Percentiles rank a stretch among this genome's conserved stretches.
Conservation (phyloP, 2,113 vertebrate genomes). For the Gasterosteus nipponicus region DNA sequence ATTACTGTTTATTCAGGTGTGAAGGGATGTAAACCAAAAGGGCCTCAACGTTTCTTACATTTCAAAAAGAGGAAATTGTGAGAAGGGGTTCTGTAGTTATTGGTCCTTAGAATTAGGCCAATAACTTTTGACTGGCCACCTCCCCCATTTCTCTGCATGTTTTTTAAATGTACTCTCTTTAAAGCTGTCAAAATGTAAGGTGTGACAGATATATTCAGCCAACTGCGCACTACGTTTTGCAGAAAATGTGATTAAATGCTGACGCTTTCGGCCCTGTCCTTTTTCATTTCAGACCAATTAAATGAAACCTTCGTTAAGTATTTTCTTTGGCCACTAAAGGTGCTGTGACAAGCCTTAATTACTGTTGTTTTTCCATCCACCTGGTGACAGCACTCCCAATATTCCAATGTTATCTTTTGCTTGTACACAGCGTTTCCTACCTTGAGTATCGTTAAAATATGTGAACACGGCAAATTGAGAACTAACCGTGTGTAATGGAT, state of each 20-base stretch:
- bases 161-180: background rate
- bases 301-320: background rate
- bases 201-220: background rate
- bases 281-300: background rate
- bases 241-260: background rate
- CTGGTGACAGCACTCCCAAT: background rate
- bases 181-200: background rate
- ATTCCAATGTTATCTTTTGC: background rate
- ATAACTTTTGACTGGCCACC: background rate
- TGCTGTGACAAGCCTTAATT: no score
- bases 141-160: background rate
- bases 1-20: no score
- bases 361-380: background rate
- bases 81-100: no score
- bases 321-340: background rate
- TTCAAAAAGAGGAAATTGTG: no score
- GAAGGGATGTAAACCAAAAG: no score
- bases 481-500: constrained; percentile 12
- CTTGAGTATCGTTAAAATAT: background rate
- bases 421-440: background rate
- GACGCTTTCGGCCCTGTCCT: background rate
- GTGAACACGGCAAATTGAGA: background rate
- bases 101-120: background rate
- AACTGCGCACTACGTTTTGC: background rate
- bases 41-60: no score